Conservation (phyloP, 2,113 vertebrate genomes). For the Desmodus rotundus region DNA sequence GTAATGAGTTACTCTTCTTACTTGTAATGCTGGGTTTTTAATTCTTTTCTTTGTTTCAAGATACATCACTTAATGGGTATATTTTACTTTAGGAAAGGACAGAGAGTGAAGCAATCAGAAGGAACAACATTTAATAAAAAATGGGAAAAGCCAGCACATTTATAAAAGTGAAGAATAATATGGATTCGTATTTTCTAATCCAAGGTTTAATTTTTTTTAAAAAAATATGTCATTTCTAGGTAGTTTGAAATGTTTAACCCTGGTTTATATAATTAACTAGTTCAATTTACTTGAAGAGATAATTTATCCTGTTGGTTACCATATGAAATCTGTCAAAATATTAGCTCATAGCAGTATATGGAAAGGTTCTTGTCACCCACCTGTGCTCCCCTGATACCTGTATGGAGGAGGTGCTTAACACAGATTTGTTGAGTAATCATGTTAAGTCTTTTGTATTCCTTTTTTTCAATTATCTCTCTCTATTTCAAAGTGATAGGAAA, state of each 20-base stretch:
- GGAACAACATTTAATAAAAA: not conserved
- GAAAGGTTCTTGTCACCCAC: not conserved
- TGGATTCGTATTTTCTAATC: not conserved
- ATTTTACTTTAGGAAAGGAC: slow-evolving; percentile 38
- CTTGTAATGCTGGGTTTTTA: slow-evolving; percentile 6
- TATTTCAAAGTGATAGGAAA: not conserved
- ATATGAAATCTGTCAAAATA: not conserved
- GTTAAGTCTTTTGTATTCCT: not conserved
- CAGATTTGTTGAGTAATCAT: not conserved
- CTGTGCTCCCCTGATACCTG: not conserved
- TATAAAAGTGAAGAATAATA: not conserved
- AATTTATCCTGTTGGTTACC: not conserved
- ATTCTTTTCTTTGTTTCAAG: slow-evolving; percentile 19
- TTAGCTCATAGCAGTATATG: not conserved
- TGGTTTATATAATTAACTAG: not conserved
- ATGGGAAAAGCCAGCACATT: not conserved
- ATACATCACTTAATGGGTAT: not conserved
- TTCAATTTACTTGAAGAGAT: not conserved
- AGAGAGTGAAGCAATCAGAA: not conserved
- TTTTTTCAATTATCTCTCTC: not conserved
- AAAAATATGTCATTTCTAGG: not conserved
- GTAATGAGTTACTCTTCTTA: slow-evolving; percentile 6
- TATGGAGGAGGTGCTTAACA: not conserved
- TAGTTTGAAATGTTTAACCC: not conserved
- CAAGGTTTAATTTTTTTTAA: not conserved